A percentile compares a stretch with the other conserved stretches of the same genome.
Evolutionary conservation across 2,888 invertebrate species (phyloP).

Genomic region (Sepiola atlantica): DNA sequence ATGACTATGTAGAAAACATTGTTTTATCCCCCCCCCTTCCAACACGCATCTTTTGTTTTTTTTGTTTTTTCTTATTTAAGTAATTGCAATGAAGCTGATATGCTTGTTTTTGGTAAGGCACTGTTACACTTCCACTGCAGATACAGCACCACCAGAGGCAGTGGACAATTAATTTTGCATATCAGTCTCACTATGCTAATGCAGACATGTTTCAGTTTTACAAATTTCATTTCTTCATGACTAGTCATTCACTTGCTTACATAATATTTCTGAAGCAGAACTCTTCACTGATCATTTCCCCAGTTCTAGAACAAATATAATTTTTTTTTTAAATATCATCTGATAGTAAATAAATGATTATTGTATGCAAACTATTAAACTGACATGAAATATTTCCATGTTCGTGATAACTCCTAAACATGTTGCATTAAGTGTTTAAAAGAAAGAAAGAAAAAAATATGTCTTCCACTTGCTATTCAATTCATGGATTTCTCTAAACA

Average conservation of each 20-base stretch:
- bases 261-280: constrained; percentile 4
- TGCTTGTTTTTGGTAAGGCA: no score
- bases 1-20: background rate
- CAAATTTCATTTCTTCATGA: background rate
- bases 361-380: background rate
- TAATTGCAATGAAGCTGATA: no score
- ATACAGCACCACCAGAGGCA: no score
- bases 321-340: background rate
- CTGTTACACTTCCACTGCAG: no score
- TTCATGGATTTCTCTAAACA: background rate
- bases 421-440: background rate
- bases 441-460: background rate
- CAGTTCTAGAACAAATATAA: background rate
- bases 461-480: background rate
- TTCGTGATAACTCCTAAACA: background rate
- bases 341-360: background rate
- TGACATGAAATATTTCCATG: background rate
- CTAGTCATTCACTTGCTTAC: background rate
- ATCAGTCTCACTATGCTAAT: background rate
- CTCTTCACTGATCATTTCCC: background rate
- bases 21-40: background rate
- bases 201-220: background rate
- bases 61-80: background rate
- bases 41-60: background rate
- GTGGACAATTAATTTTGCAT: no score